Conservation (phyloP, 1,140 invertebrate species). For the Epicauta chinensis region DNA sequence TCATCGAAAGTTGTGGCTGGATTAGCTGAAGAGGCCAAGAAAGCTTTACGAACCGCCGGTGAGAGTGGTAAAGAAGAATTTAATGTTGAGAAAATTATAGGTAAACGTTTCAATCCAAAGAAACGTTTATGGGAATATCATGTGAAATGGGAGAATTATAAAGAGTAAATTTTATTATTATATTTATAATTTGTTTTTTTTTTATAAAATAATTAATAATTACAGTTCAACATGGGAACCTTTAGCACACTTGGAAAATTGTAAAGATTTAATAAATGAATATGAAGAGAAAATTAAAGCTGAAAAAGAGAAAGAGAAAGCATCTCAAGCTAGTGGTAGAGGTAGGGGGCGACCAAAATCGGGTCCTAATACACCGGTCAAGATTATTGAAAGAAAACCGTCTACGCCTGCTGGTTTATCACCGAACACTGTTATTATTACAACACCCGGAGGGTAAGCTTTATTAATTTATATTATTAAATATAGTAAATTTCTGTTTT, state of each 20-base stretch:
- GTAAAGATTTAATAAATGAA: slow-evolving; percentile 66
- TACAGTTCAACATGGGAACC: slow-evolving; percentile 64
- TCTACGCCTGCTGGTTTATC: neutral
- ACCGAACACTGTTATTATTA: slow-evolving; percentile 37
- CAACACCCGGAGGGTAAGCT: slow-evolving; percentile 45
- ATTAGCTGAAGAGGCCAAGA: slow-evolving; percentile 34
- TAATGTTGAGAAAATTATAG: slow-evolving; percentile 70
- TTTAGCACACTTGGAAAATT: slow-evolving; percentile 61
- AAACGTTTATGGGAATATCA: slow-evolving; percentile 72
- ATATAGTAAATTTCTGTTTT: slow-evolving; percentile 3
- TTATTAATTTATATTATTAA: slow-evolving; percentile 12
- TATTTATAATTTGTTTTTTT: slow-evolving; percentile 10
- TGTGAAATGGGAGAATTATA: slow-evolving; percentile 74
- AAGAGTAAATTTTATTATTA: slow-evolving; percentile 47
- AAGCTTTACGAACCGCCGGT: slow-evolving; percentile 43
- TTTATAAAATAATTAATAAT: slow-evolving; percentile 44
- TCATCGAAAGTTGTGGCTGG: neutral
- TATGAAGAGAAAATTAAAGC: slow-evolving; percentile 78
- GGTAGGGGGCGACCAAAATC: slow-evolving; percentile 36
- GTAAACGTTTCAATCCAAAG: slow-evolving; percentile 71
- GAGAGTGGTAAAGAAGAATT: slow-evolving; percentile 52
- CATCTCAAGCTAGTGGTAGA: slow-evolving; percentile 32
- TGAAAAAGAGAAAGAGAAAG: slow-evolving; percentile 51
- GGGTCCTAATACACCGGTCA: neutral
- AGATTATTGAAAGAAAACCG: slow-evolving; percentile 1